These are phyloP conservation scores for Oncorhynchus kisutch DNA, from an alignment of 2,113 vertebrate genomes.

Conservation along the genomic window DNA sequence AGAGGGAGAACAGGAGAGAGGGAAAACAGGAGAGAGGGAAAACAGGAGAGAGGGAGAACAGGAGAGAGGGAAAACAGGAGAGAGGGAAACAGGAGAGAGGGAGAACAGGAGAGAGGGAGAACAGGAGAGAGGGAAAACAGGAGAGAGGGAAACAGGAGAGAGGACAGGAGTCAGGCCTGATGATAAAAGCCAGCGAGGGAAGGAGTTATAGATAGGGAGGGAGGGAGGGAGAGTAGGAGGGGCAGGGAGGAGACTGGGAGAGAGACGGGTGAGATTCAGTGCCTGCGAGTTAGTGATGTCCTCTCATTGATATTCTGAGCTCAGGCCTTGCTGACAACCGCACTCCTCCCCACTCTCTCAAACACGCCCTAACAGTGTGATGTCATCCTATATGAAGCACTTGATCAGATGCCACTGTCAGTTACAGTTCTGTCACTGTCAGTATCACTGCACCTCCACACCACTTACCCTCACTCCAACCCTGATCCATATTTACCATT, in stretches of 20 bases:
- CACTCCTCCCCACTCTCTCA: background rate
- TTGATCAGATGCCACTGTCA: constrained; percentile 65
- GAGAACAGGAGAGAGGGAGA: background rate
- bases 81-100: constrained; percentile 23
- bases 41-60: too few relatives aligned
- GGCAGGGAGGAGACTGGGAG: background rate
- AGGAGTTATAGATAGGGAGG: constrained; percentile 40
- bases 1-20: too few relatives aligned
- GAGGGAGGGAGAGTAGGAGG: background rate
- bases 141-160: background rate
- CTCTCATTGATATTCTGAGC: constrained; percentile 65
- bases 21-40: too few relatives aligned
- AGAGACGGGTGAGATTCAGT: constrained; percentile 23
- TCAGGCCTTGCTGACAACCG: constrained; percentile 52
- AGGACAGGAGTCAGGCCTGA: constrained; percentile 56
- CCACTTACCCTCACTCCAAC: background rate
- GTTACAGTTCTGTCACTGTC: constrained; percentile 53
- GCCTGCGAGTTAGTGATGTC: constrained; percentile 36
- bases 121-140: too few relatives aligned
- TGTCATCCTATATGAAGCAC: constrained; percentile 70
- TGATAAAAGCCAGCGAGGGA: constrained; percentile 44
- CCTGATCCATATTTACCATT: background rate
- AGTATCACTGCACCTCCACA: constrained; percentile 4
- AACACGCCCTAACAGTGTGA: constrained; percentile 38
- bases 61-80: background rate